Conservation (phyloP, 2,113 vertebrate genomes). For the Halcyon malimbica region DNA sequence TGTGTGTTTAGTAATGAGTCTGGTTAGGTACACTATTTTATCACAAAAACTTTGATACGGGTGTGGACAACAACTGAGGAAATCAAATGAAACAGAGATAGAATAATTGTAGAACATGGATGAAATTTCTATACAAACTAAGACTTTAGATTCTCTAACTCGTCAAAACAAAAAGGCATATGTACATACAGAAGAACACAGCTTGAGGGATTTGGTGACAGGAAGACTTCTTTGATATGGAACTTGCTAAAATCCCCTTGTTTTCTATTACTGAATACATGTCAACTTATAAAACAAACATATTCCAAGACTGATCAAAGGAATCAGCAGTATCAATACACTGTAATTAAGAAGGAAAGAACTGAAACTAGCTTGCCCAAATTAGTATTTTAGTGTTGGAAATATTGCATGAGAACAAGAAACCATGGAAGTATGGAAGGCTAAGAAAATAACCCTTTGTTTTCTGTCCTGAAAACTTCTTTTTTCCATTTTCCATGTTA, state of each 20-base stretch:
- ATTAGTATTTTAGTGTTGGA: not conserved
- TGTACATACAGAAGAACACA: not conserved
- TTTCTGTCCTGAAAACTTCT: not conserved
- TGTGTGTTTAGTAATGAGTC: not conserved
- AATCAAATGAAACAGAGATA: not conserved
- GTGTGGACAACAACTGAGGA: not conserved
- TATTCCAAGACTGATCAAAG: not conserved
- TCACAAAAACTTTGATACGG: not conserved
- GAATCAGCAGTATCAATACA: not conserved
- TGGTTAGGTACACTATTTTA: not conserved
- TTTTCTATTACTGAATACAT: not conserved
- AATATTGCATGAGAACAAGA: not conserved
- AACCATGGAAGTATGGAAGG: not conserved
- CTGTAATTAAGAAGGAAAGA: not conserved
- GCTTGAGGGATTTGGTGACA: not conserved
- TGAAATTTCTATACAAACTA: not conserved
- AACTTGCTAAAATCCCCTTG: not conserved
- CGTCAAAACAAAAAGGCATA: not conserved
- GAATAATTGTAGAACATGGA: not conserved
- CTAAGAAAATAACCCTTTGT: accelerated
- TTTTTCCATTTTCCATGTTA: not conserved
- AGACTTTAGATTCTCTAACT: not conserved
- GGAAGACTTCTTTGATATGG: not conserved
- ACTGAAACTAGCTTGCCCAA: not conserved
- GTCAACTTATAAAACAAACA: not conserved